Evolutionary conservation across 1,140 invertebrate genomes (phyloP), one percentile per base, ranked within the genome.

Genomic region (Thaumetopoea pityocampa): DNA sequence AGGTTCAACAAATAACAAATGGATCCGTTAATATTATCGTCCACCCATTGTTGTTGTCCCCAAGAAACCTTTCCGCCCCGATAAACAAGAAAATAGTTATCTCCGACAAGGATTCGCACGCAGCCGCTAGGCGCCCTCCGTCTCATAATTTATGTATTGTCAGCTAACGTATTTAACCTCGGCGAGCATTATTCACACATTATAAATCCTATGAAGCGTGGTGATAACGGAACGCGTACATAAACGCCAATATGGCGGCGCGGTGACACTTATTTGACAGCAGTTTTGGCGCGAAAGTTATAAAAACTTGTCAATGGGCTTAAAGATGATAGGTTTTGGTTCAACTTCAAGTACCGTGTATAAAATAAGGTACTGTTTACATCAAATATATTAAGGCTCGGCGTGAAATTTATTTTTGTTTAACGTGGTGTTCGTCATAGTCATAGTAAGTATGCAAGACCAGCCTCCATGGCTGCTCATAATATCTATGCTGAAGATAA

Each of bases 91-190:
- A 68, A 68, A 73, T 69, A 71, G 71, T 67, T 79, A 73, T 72
- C 59, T 56, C 3, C 24, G 35, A 55, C 42, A 56, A 60, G 54
- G 56, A 51, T 43, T 43, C 40, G 18, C 43, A 56, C 47, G 49
- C 51, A 44, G 22, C 49, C 57, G 20, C 38, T 17, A 28, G 41
- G 23, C 30, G 23, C 9, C 23, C 23, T 11, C 32, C 26, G 23
- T 29, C 30, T 67, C 60, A 73, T 80, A 80, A 80, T 77, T 80
- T 77, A 80, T 77, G 67, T 80, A 73, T 77, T 77, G 72, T 72
- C 73, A 72, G 45, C 50, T 26, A 23, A 23, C 56, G 67, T 80
- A 80, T 77, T 80, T 80, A 80, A 67, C 71, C 64, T 60, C 60
- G 27, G 15, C 35, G 10, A 32, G 14, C 55, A 73, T 80, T 77